Percentiles rank a stretch among this genome's conserved stretches.
Evolutionary conservation across 2,113 vertebrate genomes (phyloP).

Genomic region (Dascyllus trimaculatus): DNA sequence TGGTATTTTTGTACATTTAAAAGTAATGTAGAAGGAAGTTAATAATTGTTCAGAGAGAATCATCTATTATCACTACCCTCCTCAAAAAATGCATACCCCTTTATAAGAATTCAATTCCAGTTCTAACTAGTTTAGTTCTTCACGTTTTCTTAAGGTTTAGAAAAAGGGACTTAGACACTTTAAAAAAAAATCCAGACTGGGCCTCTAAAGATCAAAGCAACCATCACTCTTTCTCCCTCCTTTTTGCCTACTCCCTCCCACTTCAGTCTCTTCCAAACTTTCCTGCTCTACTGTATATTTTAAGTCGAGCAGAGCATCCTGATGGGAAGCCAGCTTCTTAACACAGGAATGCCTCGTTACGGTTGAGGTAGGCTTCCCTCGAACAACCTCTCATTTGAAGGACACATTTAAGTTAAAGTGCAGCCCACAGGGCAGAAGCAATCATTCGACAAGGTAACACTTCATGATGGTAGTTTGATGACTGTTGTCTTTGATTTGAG

Average conservation of each 20-base stretch:
- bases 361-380: constrained; percentile 52
- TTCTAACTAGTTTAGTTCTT: constrained; percentile 34
- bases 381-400: constrained; percentile 54
- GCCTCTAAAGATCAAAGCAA: constrained; percentile 80
- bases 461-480: constrained; percentile 26
- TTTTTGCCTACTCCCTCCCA: constrained; percentile 62
- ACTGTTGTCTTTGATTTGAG: constrained; percentile 28
- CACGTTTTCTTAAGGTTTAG: constrained; percentile 44
- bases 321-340: constrained; percentile 69
- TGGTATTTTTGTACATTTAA: background rate
- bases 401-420: constrained; percentile 53
- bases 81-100: background rate
- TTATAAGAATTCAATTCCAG: constrained; percentile 12
- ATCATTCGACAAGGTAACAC: constrained; percentile 42
- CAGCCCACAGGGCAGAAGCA: constrained; percentile 16
- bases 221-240: constrained; percentile 74
- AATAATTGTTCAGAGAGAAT: too few species aligned
- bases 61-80: too few species aligned
- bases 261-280: constrained; percentile 70
- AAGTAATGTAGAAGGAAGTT: too few species aligned
- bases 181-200: constrained; percentile 56
- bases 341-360: constrained; percentile 57
- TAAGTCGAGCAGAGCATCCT: constrained; percentile 74
- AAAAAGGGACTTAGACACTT: constrained; percentile 57
- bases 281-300: constrained; percentile 79